These are phyloP conservation scores for Hemiscyllium ocellatum DNA, from an alignment of 2,113 vertebrate species.

Conservation along the genomic window DNA sequence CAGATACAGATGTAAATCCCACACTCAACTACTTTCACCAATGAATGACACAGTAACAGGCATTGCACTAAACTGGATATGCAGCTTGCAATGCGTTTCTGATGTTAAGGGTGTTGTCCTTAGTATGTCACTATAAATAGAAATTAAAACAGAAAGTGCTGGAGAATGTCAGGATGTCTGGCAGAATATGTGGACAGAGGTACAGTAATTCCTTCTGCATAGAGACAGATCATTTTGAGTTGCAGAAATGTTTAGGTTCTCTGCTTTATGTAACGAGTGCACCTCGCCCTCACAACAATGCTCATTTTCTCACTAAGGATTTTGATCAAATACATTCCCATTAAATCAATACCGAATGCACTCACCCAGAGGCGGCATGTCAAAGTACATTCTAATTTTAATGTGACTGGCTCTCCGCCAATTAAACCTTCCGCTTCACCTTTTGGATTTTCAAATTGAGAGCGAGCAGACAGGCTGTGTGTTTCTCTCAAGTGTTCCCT, in stretches of 20 bases:
- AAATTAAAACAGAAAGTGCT: too few relatives aligned
- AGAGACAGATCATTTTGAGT: neutral
- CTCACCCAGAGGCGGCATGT: neutral
- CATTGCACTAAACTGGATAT: neutral
- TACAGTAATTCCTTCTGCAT: too few relatives aligned
- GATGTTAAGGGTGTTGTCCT: neutral
- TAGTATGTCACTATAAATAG: neutral
- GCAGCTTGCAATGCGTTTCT: neutral
- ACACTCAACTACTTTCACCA: neutral
- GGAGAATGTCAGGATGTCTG: too few relatives aligned
- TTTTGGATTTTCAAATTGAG: neutral
- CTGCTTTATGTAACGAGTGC: neutral
- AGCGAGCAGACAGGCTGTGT: neutral
- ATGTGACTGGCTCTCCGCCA: neutral
- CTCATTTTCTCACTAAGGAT: neutral
- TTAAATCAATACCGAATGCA: neutral
- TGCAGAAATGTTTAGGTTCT: neutral
- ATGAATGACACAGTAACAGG: neutral
- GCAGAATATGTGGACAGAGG: too few relatives aligned
- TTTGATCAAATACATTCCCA: neutral
- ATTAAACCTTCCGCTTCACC: neutral
- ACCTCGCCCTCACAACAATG: neutral
- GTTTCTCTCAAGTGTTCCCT: slow-evolving; percentile 2
- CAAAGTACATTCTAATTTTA: neutral
- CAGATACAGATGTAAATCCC: neutral